These are phyloP conservation scores for Dicerorhinus sumatrensis DNA, from an alignment of 2,113 vertebrate species.

Conservation along the genomic window DNA sequence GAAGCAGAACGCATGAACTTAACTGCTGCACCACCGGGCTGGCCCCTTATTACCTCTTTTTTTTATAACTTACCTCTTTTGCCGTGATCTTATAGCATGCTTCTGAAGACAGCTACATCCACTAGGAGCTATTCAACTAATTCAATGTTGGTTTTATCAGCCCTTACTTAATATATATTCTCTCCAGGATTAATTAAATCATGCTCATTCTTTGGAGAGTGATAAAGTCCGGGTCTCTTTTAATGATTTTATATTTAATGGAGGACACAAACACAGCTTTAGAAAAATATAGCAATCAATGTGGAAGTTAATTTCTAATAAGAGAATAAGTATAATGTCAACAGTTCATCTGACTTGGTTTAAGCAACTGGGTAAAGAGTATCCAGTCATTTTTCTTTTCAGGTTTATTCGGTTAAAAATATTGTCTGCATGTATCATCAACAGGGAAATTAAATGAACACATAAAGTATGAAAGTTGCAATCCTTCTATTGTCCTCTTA, in stretches of 20 bases:
- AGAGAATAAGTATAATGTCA: not conserved
- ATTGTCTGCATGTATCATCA: not conserved
- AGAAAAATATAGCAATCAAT: constrained; percentile 50
- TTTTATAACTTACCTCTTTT: not conserved
- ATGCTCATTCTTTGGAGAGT: not conserved
- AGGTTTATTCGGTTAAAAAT: not conserved
- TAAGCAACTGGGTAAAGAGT: not conserved
- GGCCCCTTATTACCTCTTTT: not conserved
- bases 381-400: not conserved
- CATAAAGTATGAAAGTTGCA: not conserved
- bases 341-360: not conserved
- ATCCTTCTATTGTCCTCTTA: not conserved
- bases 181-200: constrained; percentile 28
- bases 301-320: not conserved
- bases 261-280: not conserved
- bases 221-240: not conserved
- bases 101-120: not conserved
- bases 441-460: not conserved
- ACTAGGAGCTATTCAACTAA: constrained; percentile 16
- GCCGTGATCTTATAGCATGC: not conserved
- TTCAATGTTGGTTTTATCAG: constrained; percentile 17
- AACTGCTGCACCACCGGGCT: too few relatives aligned
- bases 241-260: constrained; percentile 49
- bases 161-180: not conserved
- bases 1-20: too few relatives aligned